Evolutionary conservation across 2,113 vertebrate genomes (phyloP).

Genomic region (Neoarius graeffei): DNA sequence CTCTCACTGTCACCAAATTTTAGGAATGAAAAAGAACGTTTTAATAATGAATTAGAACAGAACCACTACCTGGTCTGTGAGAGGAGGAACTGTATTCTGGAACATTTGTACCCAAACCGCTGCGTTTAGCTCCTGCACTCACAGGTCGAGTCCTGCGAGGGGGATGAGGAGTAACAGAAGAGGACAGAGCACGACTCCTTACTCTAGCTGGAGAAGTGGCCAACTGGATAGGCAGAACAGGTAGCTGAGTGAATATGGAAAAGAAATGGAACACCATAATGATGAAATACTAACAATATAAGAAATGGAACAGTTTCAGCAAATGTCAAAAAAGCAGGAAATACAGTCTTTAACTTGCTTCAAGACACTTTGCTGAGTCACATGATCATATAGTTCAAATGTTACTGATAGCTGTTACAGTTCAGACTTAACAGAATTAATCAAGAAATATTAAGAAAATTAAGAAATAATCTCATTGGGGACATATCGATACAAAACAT

Average conservation of each 20-base stretch:
- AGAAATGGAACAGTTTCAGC: background rate
- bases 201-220: background rate
- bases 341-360: background rate
- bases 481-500: background rate
- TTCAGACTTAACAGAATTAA: background rate
- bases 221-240: constrained; percentile 38
- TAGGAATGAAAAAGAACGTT: background rate
- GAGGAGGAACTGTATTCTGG: background rate
- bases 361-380: background rate
- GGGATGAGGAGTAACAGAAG: constrained; percentile 35
- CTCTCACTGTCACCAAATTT: background rate
- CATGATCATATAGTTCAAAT: background rate
- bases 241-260: constrained; percentile 37
- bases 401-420: background rate
- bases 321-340: background rate
- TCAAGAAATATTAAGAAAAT: background rate
- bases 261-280: background rate
- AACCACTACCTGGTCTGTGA: constrained; percentile 1
- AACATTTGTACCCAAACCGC: background rate
- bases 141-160: constrained; percentile 37
- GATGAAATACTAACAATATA: background rate
- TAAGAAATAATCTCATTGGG: background rate
- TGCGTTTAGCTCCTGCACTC: constrained; percentile 44
- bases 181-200: background rate
- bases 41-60: constrained; percentile 2